phyloP scores from a whole-genome alignment of 2,888 invertebrate species.

The Eupithecia exiguata region DNA sequence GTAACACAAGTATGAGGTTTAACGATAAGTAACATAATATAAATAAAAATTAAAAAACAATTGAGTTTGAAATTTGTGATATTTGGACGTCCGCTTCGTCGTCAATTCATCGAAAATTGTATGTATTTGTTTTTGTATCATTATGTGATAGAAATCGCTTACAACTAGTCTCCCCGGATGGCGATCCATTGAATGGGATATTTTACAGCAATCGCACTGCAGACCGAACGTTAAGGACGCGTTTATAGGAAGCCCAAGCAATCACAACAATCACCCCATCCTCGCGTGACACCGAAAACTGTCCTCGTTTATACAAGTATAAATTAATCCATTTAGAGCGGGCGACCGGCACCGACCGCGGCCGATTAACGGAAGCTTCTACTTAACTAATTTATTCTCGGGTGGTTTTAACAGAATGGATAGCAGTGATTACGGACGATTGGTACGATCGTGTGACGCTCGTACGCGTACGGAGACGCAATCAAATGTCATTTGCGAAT shows the following conservation, averaged over 20 bases:
- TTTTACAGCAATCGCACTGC: no score
- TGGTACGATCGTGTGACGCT: constrained; percentile 72
- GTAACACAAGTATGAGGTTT: no score
- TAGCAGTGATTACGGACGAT: constrained; percentile 82
- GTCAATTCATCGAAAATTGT: no score
- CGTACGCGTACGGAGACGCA: constrained; percentile 55
- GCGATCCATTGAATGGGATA: no score
- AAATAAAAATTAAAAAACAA: no score
- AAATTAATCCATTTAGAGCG: constrained; percentile 84
- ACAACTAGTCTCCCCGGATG: no score
- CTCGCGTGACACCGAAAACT: constrained; percentile 82
- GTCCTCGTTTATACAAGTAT: constrained; percentile 83
- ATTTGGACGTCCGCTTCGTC: no score
- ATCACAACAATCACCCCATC: constrained; percentile 83
- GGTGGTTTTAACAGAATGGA: constrained; percentile 85
- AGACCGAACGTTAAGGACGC: constrained; percentile 68
- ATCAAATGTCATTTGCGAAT: constrained; percentile 59
- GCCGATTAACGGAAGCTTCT: constrained; percentile 85
- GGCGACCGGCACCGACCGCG: constrained; percentile 76
- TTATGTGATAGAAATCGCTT: no score
- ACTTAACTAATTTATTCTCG: constrained; percentile 85
- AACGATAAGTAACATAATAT: no score
- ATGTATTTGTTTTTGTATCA: no score
- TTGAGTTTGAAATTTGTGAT: no score
- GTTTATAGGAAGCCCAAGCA: constrained; percentile 81